A percentile compares a stretch with the other conserved stretches of the same genome.
Evolutionary conservation across 1,140 invertebrate species (phyloP).

Genomic region (Cardiocondyla obscurior): DNA sequence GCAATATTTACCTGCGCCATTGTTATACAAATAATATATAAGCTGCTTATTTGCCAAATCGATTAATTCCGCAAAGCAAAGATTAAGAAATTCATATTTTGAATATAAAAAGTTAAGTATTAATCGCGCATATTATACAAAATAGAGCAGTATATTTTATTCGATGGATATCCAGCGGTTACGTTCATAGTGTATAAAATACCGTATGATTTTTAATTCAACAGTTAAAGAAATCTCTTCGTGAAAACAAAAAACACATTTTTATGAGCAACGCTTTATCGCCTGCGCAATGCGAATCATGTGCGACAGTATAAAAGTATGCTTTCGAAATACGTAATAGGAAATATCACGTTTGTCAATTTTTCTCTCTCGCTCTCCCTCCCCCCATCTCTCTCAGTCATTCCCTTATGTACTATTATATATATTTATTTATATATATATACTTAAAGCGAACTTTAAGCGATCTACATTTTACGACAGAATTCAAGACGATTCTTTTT

Average conservation of each 20-base stretch:
- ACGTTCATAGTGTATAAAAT: no score
- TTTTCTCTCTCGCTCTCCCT: conserved; percentile 8
- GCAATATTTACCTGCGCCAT: neutral
- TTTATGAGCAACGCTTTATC: neutral
- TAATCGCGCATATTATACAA: no score
- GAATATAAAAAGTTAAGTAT: no score
- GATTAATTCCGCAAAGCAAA: no score
- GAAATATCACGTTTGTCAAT: conserved; percentile 29
- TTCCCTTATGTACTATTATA: conserved; percentile 52
- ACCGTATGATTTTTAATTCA: no score
- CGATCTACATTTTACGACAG: neutral
- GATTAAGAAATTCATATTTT: no score
- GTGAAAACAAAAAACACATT: neutral
- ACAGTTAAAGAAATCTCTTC: conserved; percentile 3
- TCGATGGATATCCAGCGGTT: no score
- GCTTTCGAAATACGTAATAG: conserved; percentile 28
- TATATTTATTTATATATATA: conserved; percentile 66
- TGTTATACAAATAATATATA: conserved; percentile 2
- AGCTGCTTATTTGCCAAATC: no score
- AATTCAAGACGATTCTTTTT: neutral
- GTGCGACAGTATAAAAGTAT: conserved; percentile 25
- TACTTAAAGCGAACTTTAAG: conserved; percentile 48
- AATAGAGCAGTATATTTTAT: no score
- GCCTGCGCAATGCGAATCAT: neutral
- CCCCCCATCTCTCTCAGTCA: conserved; percentile 1